These are phyloP conservation scores for Drosophila pseudotakahashii DNA, from an alignment of 2,888 invertebrate genomes.

Conservation along the genomic window DNA sequence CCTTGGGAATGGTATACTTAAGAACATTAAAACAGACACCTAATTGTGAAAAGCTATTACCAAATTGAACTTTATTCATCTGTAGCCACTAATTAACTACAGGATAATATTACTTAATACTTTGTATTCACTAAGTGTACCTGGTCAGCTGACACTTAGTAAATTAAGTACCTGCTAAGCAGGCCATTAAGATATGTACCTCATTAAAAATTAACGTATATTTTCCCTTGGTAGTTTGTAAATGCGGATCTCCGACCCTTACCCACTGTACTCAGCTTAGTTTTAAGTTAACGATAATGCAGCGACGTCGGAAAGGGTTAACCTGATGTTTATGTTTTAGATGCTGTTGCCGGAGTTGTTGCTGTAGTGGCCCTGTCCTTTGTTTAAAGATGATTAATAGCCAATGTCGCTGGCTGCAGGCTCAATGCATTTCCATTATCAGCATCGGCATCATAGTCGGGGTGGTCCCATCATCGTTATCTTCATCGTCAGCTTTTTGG, in stretches of 20 bases:
- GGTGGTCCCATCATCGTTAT: constrained; percentile 20
- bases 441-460: constrained; percentile 24
- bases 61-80: too few relatives aligned
- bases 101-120: too few relatives aligned
- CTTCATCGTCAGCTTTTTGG: constrained; percentile 46
- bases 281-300: constrained; percentile 63
- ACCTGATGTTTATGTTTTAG: constrained; percentile 80
- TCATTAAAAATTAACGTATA: too few relatives aligned
- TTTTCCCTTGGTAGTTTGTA: too few relatives aligned
- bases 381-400: constrained; percentile 83
- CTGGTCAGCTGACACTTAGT: too few relatives aligned
- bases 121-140: too few relatives aligned
- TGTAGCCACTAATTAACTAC: too few relatives aligned
- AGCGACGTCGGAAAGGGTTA: constrained; percentile 73
- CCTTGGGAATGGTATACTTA: not conserved
- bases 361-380: constrained; percentile 59
- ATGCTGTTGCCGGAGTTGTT: constrained; percentile 51
- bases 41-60: too few relatives aligned
- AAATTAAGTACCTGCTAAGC: too few relatives aligned
- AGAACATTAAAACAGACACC: not conserved
- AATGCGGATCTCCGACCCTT: not conserved
- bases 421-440: constrained; percentile 78
- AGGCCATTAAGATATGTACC: too few relatives aligned
- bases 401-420: constrained; percentile 73
- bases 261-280: constrained; percentile 57